Evolutionary conservation across 2,888 invertebrate species (phyloP).

Genomic region (Idaea straminata): DNA sequence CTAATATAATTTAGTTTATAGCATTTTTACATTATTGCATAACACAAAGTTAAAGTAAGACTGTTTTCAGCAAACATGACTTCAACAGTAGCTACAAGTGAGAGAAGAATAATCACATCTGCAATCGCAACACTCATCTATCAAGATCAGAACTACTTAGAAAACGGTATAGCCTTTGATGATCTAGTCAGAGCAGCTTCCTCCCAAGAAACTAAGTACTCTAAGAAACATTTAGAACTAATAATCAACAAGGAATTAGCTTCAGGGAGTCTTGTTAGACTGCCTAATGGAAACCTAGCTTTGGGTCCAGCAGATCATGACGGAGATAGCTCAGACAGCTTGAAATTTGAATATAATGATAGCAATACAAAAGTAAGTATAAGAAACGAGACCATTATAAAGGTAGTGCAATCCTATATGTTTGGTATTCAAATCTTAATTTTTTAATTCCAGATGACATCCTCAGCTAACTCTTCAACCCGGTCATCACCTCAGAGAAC

Average conservation of each 20-base stretch:
- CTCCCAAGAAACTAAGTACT: slow-evolving; percentile 83
- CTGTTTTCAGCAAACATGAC: slow-evolving; percentile 63
- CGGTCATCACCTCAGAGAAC: slow-evolving; percentile 72
- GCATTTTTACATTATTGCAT: too few species aligned
- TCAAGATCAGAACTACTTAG: slow-evolving; percentile 85
- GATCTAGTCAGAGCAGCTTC: slow-evolving; percentile 84
- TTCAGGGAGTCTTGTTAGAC: slow-evolving; percentile 83
- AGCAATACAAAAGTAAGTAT: slow-evolving; percentile 63
- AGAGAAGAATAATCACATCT: slow-evolving; percentile 82
- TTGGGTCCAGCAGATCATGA: slow-evolving; percentile 82
- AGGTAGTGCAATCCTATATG: background rate
- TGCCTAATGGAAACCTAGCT: slow-evolving; percentile 85
- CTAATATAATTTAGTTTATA: too few species aligned
- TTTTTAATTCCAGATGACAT: slow-evolving; percentile 61
- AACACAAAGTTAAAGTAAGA: slow-evolving; percentile 11
- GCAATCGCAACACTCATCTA: slow-evolving; percentile 86
- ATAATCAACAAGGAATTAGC: slow-evolving; percentile 86
- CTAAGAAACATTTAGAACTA: slow-evolving; percentile 81
- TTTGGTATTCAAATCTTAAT: background rate
- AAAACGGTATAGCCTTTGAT: slow-evolving; percentile 85
- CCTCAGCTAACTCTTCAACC: slow-evolving; percentile 75
- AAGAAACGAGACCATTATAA: slow-evolving; percentile 4
- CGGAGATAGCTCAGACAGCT: slow-evolving; percentile 76
- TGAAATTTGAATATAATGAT: slow-evolving; percentile 71
- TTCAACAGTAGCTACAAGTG: slow-evolving; percentile 59